These are phyloP conservation scores for Antheraea yamamai DNA, from an alignment of 2,888 invertebrate genomes.

Conservation along the genomic window DNA sequence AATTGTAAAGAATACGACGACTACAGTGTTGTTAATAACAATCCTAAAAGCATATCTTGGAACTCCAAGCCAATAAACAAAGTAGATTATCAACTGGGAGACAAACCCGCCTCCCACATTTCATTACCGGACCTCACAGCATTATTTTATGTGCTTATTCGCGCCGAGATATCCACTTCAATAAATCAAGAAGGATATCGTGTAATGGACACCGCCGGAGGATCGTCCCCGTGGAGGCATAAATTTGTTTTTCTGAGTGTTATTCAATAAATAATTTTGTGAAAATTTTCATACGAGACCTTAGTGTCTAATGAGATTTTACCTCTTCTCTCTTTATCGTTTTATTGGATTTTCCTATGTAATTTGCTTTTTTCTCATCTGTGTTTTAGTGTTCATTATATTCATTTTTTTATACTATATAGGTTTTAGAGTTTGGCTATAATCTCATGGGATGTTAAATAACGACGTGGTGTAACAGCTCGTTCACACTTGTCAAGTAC, in stretches of 20 bases:
- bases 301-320: not conserved
- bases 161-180: slow-evolving; percentile 61
- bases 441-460: too few species aligned
- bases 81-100: slow-evolving; percentile 24
- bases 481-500: too few species aligned
- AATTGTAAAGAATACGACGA: slow-evolving; percentile 12
- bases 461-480: too few species aligned
- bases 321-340: not conserved
- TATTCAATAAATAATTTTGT: slow-evolving; percentile 44
- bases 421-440: too few species aligned
- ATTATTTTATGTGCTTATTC: slow-evolving; percentile 61
- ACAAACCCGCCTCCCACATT: slow-evolving; percentile 50
- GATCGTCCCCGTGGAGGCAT: slow-evolving; percentile 69
- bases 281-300: not conserved
- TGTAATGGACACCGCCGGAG: slow-evolving; percentile 71
- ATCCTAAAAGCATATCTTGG: slow-evolving; percentile 23
- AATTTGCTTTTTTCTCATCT: not conserved
- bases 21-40: slow-evolving; percentile 15
- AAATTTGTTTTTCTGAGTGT: slow-evolving; percentile 70
- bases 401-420: too few species aligned
- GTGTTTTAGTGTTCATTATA: too few species aligned
- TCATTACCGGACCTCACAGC: slow-evolving; percentile 60
- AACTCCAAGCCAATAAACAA: slow-evolving; percentile 26
- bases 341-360: not conserved
- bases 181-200: slow-evolving; percentile 79